phyloP scores from a whole-genome alignment of 2,888 invertebrate species.

The Aelia acuminata region DNA sequence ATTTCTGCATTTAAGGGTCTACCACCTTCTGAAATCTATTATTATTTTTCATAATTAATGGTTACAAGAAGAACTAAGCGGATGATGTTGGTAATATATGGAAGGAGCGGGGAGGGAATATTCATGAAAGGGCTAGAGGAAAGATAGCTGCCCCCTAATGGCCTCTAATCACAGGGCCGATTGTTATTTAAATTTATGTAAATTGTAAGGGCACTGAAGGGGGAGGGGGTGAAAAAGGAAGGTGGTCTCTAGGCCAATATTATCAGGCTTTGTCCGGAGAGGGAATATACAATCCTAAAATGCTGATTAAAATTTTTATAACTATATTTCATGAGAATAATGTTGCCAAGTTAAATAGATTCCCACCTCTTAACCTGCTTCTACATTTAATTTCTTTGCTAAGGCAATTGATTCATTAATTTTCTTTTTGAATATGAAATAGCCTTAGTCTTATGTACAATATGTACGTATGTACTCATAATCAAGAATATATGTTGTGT shows the following conservation, averaged over 20 bases:
- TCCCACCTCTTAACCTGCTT: not conserved
- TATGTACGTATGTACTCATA: no score
- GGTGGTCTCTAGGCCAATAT: not conserved
- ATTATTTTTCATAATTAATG: not conserved
- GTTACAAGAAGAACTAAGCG: not conserved
- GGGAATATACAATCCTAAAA: slow-evolving; percentile 23
- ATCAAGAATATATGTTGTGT: no score
- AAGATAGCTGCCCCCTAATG: slow-evolving; percentile 56
- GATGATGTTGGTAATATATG: not conserved
- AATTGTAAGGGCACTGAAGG: slow-evolving; percentile 55
- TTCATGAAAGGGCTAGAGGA: slow-evolving; percentile 56
- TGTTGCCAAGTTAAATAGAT: not conserved
- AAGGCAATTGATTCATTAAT: no score
- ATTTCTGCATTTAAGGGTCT: no score
- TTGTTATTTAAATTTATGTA: slow-evolving; percentile 60
- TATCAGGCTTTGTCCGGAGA: not conserved
- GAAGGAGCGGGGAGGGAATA: slow-evolving; percentile 49
- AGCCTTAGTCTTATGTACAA: no score
- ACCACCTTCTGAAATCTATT: not conserved
- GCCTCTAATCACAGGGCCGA: slow-evolving; percentile 59
- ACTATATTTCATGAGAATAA: not conserved
- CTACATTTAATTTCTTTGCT: no score
- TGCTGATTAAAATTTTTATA: slow-evolving; percentile 22
- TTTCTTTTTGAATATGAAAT: no score
- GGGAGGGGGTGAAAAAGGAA: slow-evolving; percentile 5